A percentile compares a stretch with the other conserved stretches of the same genome.
These are phyloP conservation scores for Cromileptes altivelis DNA, from an alignment of 2,113 vertebrate species.

Conservation along the genomic window DNA sequence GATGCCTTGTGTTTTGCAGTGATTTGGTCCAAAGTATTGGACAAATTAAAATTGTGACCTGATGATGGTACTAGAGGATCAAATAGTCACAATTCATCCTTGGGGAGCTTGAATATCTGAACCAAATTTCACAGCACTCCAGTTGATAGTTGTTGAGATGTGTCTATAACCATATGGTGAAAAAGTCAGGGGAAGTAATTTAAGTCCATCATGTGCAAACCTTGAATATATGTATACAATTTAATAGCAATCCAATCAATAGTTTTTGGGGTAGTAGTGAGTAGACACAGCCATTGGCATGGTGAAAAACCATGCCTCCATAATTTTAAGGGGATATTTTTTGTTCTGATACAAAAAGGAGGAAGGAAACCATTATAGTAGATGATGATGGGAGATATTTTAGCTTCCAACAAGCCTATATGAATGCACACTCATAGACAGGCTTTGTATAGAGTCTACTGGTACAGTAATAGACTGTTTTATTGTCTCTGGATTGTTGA, in stretches of 20 bases:
- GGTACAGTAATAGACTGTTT: constrained; percentile 30
- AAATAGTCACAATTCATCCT: neutral
- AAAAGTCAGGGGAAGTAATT: neutral
- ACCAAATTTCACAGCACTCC: neutral
- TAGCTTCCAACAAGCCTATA: neutral
- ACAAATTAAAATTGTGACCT: no score
- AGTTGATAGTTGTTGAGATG: neutral
- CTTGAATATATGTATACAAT: neutral
- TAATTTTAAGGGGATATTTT: neutral
- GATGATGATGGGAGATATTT: neutral
- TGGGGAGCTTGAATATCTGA: neutral
- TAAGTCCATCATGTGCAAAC: neutral
- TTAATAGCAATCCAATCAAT: neutral
- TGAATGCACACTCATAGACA: constrained; percentile 12
- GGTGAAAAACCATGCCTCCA: neutral
- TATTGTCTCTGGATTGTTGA: constrained; percentile 54
- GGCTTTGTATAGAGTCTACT: constrained; percentile 5
- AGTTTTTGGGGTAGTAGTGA: neutral
- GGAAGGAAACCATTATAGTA: neutral
- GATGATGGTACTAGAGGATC: neutral
- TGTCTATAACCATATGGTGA: neutral
- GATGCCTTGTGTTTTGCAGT: neutral
- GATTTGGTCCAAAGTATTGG: neutral
- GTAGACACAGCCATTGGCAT: neutral
- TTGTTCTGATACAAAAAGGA: constrained; percentile 19